phyloP scores from a whole-genome alignment of 2,888 invertebrate species.

The Drosophila fulvimacula region DNA sequence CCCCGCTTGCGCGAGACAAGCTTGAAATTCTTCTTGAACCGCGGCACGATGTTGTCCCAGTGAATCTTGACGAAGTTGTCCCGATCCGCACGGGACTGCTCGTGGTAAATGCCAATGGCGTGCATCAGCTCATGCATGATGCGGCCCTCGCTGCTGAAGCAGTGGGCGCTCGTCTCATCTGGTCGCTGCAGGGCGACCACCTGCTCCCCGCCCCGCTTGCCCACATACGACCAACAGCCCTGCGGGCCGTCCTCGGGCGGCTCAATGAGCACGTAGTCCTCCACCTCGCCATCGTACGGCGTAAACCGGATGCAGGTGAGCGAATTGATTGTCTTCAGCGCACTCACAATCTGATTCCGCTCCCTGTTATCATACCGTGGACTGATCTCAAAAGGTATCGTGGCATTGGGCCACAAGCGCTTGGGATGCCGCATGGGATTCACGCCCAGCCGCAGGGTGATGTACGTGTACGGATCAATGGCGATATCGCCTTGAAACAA shows the following conservation, averaged over 20 bases:
- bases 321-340: slow-evolving; percentile 87
- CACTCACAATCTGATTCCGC: slow-evolving; percentile 87
- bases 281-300: slow-evolving; percentile 88
- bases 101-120: slow-evolving; percentile 92
- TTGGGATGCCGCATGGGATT: slow-evolving; percentile 88
- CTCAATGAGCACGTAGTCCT: slow-evolving; percentile 88
- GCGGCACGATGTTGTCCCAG: slow-evolving; percentile 87
- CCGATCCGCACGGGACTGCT: slow-evolving; percentile 91
- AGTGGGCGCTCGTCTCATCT: slow-evolving; percentile 87
- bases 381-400: slow-evolving; percentile 89
- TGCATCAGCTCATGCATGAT: slow-evolving; percentile 94
- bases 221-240: slow-evolving; percentile 92
- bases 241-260: slow-evolving; percentile 88
- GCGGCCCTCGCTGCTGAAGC: slow-evolving; percentile 88
- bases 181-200: slow-evolving; percentile 89
- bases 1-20: slow-evolving; percentile 88
- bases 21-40: slow-evolving; percentile 88
- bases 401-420: slow-evolving; percentile 88
- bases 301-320: slow-evolving; percentile 88
- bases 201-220: slow-evolving; percentile 90
- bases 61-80: slow-evolving; percentile 87
- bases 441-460: slow-evolving; percentile 87
- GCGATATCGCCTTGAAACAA: slow-evolving; percentile 90
- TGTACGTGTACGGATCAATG: slow-evolving; percentile 87
- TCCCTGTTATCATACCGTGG: slow-evolving; percentile 85